phyloP scores from a whole-genome alignment of 2,888 invertebrate genomes.

The Gerris lacustris region DNA sequence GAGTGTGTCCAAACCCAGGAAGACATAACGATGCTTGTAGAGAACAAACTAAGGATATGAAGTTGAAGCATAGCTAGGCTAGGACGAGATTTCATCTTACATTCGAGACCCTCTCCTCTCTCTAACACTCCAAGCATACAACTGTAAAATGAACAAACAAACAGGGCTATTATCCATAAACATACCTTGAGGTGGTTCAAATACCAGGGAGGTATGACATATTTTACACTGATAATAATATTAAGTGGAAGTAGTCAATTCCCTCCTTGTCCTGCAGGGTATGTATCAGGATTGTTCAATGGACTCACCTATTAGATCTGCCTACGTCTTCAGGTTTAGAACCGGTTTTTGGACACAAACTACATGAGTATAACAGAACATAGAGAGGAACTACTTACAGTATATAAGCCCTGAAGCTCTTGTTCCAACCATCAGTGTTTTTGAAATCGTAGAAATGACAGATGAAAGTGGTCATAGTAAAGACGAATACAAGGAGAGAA shows the following conservation, averaged over 20 bases:
- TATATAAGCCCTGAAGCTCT: slow-evolving; percentile 62
- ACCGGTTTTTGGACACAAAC: too few relatives aligned
- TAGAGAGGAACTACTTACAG: slow-evolving; percentile 49
- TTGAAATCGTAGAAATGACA: slow-evolving; percentile 74
- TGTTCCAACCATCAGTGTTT: slow-evolving; percentile 60
- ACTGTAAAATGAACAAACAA: slow-evolving; percentile 34
- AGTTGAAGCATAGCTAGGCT: slow-evolving; percentile 71
- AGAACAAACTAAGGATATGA: slow-evolving; percentile 70
- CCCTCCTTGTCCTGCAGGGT: too few relatives aligned
- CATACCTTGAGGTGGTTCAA: neutral
- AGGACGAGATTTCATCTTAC: slow-evolving; percentile 57
- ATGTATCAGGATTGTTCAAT: too few relatives aligned
- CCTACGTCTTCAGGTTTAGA: too few relatives aligned
- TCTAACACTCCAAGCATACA: slow-evolving; percentile 37
- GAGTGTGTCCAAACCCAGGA: slow-evolving; percentile 89
- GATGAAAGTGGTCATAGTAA: slow-evolving; percentile 65
- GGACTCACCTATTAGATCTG: too few relatives aligned
- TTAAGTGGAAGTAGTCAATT: too few relatives aligned
- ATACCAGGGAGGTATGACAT: too few relatives aligned
- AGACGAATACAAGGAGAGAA: slow-evolving; percentile 59
- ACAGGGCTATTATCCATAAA: neutral
- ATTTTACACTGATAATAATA: too few relatives aligned
- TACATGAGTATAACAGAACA: too few relatives aligned
- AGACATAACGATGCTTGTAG: slow-evolving; percentile 75
- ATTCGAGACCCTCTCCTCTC: slow-evolving; percentile 36